phyloP scores from a whole-genome alignment of 2,113 vertebrate species.

The Antechinus stuartii region DNA sequence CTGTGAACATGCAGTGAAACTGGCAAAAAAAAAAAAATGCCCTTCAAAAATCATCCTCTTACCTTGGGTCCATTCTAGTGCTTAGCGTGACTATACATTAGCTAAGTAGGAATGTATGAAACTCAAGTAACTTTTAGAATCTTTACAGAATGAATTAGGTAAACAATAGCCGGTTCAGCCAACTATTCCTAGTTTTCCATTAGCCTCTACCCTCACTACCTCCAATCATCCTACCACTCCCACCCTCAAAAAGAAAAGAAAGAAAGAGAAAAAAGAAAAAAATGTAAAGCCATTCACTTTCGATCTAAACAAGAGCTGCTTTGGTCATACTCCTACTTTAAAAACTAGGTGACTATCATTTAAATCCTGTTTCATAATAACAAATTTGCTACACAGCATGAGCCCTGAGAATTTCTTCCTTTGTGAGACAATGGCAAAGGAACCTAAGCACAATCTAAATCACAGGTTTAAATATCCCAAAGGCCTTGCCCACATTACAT shows the following conservation, averaged over 20 bases:
- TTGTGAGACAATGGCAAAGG: slow-evolving; percentile 12
- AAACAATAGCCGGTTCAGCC: not conserved
- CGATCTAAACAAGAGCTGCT: slow-evolving; percentile 29
- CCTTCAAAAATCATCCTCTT: slow-evolving; percentile 40
- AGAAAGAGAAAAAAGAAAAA: slow-evolving; percentile 21
- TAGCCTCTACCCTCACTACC: not conserved
- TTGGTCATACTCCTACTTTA: slow-evolving; percentile 20
- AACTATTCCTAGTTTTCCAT: not conserved
- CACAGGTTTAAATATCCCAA: slow-evolving; percentile 43
- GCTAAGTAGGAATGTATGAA: not conserved
- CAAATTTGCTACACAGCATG: slow-evolving; percentile 50
- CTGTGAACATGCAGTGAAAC: slow-evolving; percentile 29
- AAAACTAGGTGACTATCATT: slow-evolving; percentile 38
- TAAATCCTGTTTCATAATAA: slow-evolving; percentile 48
- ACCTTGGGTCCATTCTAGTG: not conserved
- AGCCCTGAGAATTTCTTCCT: slow-evolving; percentile 33
- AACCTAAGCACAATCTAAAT: slow-evolving; percentile 38
- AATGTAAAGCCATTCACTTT: not conserved
- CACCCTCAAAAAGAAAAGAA: not conserved
- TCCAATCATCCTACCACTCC: not conserved
- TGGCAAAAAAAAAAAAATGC: slow-evolving; percentile 40
- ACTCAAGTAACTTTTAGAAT: not conserved
- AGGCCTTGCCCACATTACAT: slow-evolving; percentile 52
- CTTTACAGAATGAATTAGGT: not conserved
- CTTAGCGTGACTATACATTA: not conserved